Evolutionary conservation across 2,113 vertebrate species (phyloP), one percentile per base, ranked within the genome.

Genomic region (Rafetus swinhoei): DNA sequence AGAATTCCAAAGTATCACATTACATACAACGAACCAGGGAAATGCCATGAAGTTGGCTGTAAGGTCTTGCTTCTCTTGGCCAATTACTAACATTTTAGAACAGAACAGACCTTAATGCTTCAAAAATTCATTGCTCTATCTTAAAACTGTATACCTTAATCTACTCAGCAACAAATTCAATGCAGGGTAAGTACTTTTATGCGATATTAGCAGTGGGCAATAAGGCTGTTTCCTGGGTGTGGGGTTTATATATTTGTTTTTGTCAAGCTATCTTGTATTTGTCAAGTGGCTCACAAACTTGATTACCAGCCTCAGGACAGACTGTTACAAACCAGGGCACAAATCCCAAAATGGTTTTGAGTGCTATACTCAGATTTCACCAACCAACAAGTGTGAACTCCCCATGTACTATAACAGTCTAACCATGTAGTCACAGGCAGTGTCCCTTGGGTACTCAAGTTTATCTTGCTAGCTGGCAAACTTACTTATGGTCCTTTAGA

Each of bases 71-170:
- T 93, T 94, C 85, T 25, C 50, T 84, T 93, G 50, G 81, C 2
- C 50, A 54, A 72, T 80, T 91, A 62, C 83, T 92, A 88, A 87
- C 87, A 89, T 89, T 93, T 86, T 82, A 86, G 52, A 85, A 53
- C 62, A 93, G 24, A 92, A 89, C 88, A 83, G 35, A 93, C 55
- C 16, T 86, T 15, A 45, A 50, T 92, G 74, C 89, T 94, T 92
- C 50, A 81, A 92, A 93, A 86, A 77, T 45, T 85, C 82, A 96
- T 74, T 81, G 86, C 88, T 85, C 29, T 82, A 57, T 39, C 59
- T 77, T 90, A n/a, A 55, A 93, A 77, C 84, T 65, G 83, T 91
- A 91, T 10, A 91, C 39, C 13, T 77, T 90, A 60, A 35, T 19
- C 21, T 56, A 57, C 1, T 11, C n/a, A 77, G 72, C 27, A 88